Evolutionary conservation across 2,113 vertebrate genomes (phyloP).

Genomic region (Odontophorus gujanensis): DNA sequence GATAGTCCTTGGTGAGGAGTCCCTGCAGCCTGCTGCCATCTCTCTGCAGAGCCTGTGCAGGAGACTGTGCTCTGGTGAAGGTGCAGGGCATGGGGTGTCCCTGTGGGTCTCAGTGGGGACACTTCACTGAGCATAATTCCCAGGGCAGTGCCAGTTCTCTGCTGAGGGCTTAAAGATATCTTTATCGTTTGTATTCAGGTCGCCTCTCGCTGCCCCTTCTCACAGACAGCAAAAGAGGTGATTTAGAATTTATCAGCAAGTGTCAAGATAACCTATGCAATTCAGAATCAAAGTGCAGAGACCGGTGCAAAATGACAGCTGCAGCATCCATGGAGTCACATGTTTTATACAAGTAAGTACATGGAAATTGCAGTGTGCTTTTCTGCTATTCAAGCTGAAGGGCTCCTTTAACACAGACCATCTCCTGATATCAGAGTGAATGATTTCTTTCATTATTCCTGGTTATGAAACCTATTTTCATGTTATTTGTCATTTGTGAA

Average conservation of each 20-base stretch:
- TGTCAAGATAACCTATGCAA: conserved; percentile 67
- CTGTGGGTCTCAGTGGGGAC: not conserved
- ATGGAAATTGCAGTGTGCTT: conserved; percentile 65
- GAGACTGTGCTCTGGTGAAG: not conserved
- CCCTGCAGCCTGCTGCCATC: not conserved
- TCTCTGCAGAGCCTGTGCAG: not conserved
- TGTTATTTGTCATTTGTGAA: conserved; percentile 75
- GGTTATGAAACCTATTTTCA: conserved; percentile 74
- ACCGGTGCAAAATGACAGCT: conserved; percentile 47
- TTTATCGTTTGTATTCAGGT: conserved; percentile 46
- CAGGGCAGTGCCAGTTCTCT: not conserved
- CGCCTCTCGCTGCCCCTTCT: conserved; percentile 21
- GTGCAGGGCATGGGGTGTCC: accelerated
- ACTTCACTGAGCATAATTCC: accelerated
- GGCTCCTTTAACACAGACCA: conserved; percentile 59
- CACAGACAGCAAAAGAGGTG: conserved; percentile 24
- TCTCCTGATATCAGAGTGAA: conserved; percentile 61
- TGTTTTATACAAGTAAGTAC: conserved; percentile 63
- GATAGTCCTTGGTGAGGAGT: too few species aligned
- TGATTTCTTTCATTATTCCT: conserved; percentile 75
- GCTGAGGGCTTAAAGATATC: not conserved
- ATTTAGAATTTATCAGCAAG: conserved; percentile 67
- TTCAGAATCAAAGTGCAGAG: conserved; percentile 55
- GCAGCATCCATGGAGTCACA: conserved; percentile 52
- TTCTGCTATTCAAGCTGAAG: conserved; percentile 67